Base-by-base conservation (phyloP, 2,797 vertebrate genomes). In the Gorsachius magnificus region DNA sequence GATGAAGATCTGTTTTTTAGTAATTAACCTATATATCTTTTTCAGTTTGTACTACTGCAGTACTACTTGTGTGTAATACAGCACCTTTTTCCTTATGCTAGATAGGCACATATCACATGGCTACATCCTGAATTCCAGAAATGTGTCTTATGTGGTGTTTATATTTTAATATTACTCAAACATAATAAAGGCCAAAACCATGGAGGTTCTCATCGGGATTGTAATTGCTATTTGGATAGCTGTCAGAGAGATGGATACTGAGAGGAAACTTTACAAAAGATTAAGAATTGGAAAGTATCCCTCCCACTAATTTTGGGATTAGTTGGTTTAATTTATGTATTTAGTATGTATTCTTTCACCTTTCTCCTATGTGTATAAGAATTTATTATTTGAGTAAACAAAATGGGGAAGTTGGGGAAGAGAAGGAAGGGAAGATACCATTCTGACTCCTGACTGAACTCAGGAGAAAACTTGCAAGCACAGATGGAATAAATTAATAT, bases 11-110 rank as follows among this genome's bases (percentile, higher is more conserved):
- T 46, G 48, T 22, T 78, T 50, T 77, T 31, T 25, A n/a, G n/a
- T 53, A 26, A 25, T 57, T 94, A 53, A 18, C n/a, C 18, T 64
- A 0, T 9, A 8, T 10, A 10, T 20, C 51, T 41, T 46, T 28
- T 11, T 54, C 64, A 26, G 7, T 38, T 20, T 43, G 29, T 60
- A 10, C 48, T 65, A 13, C 57, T 90, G 86, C 56, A n/a, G 58
- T 17, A 1, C 60, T 63, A 2, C 22, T 25, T 46, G 74, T 46
- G 5, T 0, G 0, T 48, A 22, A 33, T 10, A 16, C 17, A 48
- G 45, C 69, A 33, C 26, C 66, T 53, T 72, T 48, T 61, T 5
- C 53, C 54, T 63, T 7, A 0, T 7, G 63, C 43, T 91, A 25
- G 43, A 5, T 24, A 14, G 38, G 20, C 18, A 10, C 5, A 0